A percentile compares a stretch with the other conserved stretches of the same genome.
Conservation (phyloP, 2,113 vertebrate genomes). For the Podocnemis expansa region DNA sequence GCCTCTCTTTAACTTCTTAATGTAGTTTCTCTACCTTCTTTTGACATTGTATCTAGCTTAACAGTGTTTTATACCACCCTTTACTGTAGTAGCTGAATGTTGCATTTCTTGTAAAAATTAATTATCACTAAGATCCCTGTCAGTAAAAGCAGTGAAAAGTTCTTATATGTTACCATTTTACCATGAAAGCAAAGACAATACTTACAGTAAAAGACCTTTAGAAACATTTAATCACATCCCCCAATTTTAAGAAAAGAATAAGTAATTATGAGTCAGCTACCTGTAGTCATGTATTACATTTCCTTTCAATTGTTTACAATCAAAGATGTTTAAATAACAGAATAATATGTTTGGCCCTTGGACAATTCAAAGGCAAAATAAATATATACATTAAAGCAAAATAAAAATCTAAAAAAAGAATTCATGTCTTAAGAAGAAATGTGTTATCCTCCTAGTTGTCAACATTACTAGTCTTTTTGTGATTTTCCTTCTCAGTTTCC, state of each 20-base stretch:
- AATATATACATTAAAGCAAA: background rate
- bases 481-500: background rate
- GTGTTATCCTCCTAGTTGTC: background rate
- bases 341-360: background rate
- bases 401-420: background rate
- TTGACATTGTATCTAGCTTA: background rate
- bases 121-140: background rate
- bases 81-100: background rate
- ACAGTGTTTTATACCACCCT: background rate
- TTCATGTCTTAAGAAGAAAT: background rate
- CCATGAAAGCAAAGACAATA: fast-evolving
- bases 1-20: background rate
- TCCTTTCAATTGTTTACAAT: background rate
- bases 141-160: no score
- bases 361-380: background rate
- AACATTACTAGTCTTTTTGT: fast-evolving
- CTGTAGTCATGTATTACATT: background rate
- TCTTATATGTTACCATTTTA: background rate
- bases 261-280: background rate
- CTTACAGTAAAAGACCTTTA: background rate
- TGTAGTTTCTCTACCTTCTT: background rate
- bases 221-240: background rate
- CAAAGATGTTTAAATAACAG: background rate
- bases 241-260: background rate
- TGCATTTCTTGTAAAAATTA: background rate